phyloP scores from a whole-genome alignment of 2,797 vertebrate genomes.

The Acestrorhynchus altus region DNA sequence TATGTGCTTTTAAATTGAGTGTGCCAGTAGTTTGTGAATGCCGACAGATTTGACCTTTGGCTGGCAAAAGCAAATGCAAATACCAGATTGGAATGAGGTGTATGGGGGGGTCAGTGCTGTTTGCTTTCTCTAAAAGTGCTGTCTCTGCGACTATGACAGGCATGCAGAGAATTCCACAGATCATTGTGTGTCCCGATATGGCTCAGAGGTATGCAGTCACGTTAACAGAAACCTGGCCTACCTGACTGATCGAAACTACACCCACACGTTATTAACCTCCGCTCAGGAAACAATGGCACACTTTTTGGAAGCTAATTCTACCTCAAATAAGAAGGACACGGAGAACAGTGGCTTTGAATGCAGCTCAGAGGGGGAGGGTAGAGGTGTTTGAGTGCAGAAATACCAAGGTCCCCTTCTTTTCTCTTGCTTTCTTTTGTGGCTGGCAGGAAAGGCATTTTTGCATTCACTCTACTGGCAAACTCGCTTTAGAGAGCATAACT shows the following conservation, averaged over 20 bases:
- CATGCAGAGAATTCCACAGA: slow-evolving; percentile 84
- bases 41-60: slow-evolving; percentile 75
- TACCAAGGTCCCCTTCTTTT: slow-evolving; percentile 55
- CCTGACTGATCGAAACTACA: slow-evolving; percentile 93
- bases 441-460: slow-evolving; percentile 49
- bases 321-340: slow-evolving; percentile 67
- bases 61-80: slow-evolving; percentile 75
- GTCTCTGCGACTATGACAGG: slow-evolving; percentile 79
- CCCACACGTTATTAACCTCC: slow-evolving; percentile 85
- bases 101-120: slow-evolving; percentile 75
- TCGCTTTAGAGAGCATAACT: slow-evolving; percentile 28
- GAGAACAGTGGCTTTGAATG: slow-evolving; percentile 58
- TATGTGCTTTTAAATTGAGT: slow-evolving; percentile 29
- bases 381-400: slow-evolving; percentile 43
- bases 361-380: slow-evolving; percentile 49
- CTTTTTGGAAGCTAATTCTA: slow-evolving; percentile 76
- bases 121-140: slow-evolving; percentile 73
- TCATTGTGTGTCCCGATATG: slow-evolving; percentile 79
- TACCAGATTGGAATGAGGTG: slow-evolving; percentile 66
- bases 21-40: slow-evolving; percentile 28
- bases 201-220: slow-evolving; percentile 83
- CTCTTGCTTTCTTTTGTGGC: slow-evolving; percentile 61
- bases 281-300: slow-evolving; percentile 85
- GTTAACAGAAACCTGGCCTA: slow-evolving; percentile 92
- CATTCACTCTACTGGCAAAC: slow-evolving; percentile 23